Evolutionary conservation across 2,797 vertebrate species (phyloP).

Genomic region (Sandelia bainsii): DNA sequence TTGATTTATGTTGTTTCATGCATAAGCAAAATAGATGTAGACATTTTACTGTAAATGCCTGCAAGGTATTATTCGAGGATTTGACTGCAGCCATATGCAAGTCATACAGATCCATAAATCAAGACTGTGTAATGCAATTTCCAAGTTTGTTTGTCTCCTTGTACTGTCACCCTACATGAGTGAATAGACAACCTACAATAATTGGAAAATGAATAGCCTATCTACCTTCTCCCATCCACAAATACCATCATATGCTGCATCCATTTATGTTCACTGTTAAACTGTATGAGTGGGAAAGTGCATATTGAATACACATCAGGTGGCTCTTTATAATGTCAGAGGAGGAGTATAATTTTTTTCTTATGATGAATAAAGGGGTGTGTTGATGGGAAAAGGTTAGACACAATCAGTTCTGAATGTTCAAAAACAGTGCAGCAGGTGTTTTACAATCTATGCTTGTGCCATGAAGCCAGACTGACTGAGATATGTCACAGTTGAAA

Average conservation of each 20-base stretch:
- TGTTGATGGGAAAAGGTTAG: neutral
- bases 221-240: conserved; percentile 30
- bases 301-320: conserved; percentile 38
- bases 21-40: conserved; percentile 18
- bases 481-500: conserved; percentile 13
- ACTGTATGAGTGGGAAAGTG: conserved; percentile 29
- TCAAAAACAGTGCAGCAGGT: conserved; percentile 23
- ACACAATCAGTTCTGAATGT: conserved; percentile 10
- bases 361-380: conserved; percentile 18
- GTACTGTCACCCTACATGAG: conserved; percentile 35
- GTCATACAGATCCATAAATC: conserved; percentile 44
- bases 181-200: conserved; percentile 44
- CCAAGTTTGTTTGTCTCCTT: conserved; percentile 40
- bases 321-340: conserved; percentile 25
- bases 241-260: conserved; percentile 32
- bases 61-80: conserved; percentile 7
- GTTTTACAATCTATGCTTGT: conserved; percentile 8
- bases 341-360: conserved; percentile 15
- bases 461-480: conserved; percentile 1
- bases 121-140: conserved; percentile 40
- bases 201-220: conserved; percentile 60
- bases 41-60: conserved; percentile 27
- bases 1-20: conserved; percentile 16
- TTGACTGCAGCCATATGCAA: conserved; percentile 41
- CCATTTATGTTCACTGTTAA: conserved; percentile 28